These are phyloP conservation scores for Andricus quercusramuli DNA, from an alignment of 2,888 invertebrate genomes.

Conservation along the genomic window DNA sequence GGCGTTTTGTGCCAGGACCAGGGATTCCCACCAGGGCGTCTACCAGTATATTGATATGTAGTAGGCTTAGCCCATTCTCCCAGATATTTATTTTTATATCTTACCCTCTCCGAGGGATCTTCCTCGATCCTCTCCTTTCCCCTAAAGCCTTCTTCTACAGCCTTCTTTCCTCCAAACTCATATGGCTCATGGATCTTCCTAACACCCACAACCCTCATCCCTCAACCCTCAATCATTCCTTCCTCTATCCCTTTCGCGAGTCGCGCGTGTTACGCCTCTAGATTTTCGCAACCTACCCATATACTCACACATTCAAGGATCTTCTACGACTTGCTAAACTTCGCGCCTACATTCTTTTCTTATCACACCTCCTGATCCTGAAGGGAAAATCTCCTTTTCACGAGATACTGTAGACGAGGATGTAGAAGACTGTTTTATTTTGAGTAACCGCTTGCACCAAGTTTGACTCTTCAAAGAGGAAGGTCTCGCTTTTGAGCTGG, in stretches of 20 bases:
- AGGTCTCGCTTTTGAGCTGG: constrained; percentile 4
- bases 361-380: constrained; percentile 15
- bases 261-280: constrained; percentile 46
- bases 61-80: constrained; percentile 59
- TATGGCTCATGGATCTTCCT: not conserved
- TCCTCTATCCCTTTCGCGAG: constrained; percentile 42
- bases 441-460: constrained; percentile 24
- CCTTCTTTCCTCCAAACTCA: not conserved
- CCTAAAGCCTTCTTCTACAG: not conserved
- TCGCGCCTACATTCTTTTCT: constrained; percentile 27
- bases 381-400: constrained; percentile 12
- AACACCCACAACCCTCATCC: not conserved
- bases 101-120: constrained; percentile 29
- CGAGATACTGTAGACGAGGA: constrained; percentile 6
- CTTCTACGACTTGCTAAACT: constrained; percentile 8
- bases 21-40: constrained; percentile 43
- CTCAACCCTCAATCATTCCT: constrained; percentile 3
- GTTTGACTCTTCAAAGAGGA: constrained; percentile 13
- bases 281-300: constrained; percentile 19
- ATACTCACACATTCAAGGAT: not conserved
- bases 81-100: constrained; percentile 62
- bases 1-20: constrained; percentile 38
- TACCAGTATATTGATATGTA: constrained; percentile 59
- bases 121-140: constrained; percentile 44
- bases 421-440: constrained; percentile 21